Conservation (phyloP, 2,888 invertebrate genomes). For the Neoaliturus tenellus region DNA sequence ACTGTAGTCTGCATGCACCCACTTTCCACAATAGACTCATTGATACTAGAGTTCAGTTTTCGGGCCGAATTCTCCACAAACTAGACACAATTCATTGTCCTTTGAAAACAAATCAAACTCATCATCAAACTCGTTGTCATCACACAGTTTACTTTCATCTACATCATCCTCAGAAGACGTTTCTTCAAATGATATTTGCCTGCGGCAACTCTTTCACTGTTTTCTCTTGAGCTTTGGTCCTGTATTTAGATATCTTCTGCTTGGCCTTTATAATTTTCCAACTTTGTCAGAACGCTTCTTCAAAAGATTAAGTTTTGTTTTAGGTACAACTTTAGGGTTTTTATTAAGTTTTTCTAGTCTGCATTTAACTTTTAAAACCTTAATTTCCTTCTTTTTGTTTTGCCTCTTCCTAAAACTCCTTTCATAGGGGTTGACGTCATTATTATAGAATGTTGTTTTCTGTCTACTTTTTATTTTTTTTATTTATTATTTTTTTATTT, state of each 20-base stretch:
- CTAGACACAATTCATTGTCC: slow-evolving; percentile 43
- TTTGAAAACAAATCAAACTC: slow-evolving; percentile 13
- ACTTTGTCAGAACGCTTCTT: slow-evolving; percentile 9
- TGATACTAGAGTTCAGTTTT: slow-evolving; percentile 36
- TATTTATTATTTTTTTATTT: too few relatives aligned
- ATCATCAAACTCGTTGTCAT: slow-evolving; percentile 34
- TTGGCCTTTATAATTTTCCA: not conserved
- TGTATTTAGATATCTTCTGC: not conserved
- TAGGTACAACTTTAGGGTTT: slow-evolving; percentile 19
- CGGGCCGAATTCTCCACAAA: slow-evolving; percentile 15
- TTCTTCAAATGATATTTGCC: slow-evolving; percentile 23
- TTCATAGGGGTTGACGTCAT: slow-evolving; percentile 28
- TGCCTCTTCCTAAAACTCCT: not conserved
- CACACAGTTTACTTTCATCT: slow-evolving; percentile 20
- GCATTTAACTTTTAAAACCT: not conserved
- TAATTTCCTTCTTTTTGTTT: slow-evolving; percentile 32
- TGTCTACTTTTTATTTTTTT: not conserved
- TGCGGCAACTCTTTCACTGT: slow-evolving; percentile 2
- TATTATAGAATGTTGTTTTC: slow-evolving; percentile 35
- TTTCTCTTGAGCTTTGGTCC: not conserved
- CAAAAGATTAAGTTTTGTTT: not conserved
- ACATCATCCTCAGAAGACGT: slow-evolving; percentile 36
- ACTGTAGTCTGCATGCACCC: slow-evolving; percentile 28
- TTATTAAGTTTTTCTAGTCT: not conserved
- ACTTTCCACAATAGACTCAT: slow-evolving; percentile 25